Conservation (phyloP, 35 echinoderm and acorn worm species). For the Stichopus chloronotus region DNA sequence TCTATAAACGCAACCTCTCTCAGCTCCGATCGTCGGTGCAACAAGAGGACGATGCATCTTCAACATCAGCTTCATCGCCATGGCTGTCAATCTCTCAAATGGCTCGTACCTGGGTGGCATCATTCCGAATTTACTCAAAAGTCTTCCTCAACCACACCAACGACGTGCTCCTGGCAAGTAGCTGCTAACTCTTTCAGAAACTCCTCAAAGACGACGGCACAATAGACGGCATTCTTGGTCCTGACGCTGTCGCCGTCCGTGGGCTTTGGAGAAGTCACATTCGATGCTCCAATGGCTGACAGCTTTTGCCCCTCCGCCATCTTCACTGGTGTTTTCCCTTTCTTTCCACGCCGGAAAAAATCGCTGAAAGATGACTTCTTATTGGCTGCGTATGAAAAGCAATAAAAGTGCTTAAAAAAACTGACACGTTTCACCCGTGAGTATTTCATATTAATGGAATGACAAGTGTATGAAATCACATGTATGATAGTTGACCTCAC, state of each 20-base stretch:
- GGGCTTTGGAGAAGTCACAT: neutral
- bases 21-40: too few relatives aligned
- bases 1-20: too few relatives aligned
- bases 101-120: neutral
- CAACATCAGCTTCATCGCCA: too few relatives aligned
- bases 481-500: too few relatives aligned
- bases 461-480: too few relatives aligned
- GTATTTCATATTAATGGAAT: too few relatives aligned
- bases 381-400: slow-evolving; percentile 2
- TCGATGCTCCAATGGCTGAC: slow-evolving; percentile 62
- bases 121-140: slow-evolving; percentile 18
- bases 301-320: slow-evolving; percentile 83
- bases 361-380: slow-evolving; percentile 49
- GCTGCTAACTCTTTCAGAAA: slow-evolving; percentile 96
- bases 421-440: too few relatives aligned
- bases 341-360: slow-evolving; percentile 59
- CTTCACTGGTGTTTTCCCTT: slow-evolving; percentile 76
- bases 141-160: slow-evolving; percentile 63
- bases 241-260: slow-evolving; percentile 32
- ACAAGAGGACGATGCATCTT: too few relatives aligned
- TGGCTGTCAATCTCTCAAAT: too few relatives aligned
- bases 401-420: neutral
- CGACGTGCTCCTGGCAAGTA: slow-evolving; percentile 84
- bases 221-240: slow-evolving; percentile 89
- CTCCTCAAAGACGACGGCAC: slow-evolving; percentile 92